Base-by-base conservation (phyloP, 1,140 invertebrate genomes). In the Drosophila subobscura region DNA sequence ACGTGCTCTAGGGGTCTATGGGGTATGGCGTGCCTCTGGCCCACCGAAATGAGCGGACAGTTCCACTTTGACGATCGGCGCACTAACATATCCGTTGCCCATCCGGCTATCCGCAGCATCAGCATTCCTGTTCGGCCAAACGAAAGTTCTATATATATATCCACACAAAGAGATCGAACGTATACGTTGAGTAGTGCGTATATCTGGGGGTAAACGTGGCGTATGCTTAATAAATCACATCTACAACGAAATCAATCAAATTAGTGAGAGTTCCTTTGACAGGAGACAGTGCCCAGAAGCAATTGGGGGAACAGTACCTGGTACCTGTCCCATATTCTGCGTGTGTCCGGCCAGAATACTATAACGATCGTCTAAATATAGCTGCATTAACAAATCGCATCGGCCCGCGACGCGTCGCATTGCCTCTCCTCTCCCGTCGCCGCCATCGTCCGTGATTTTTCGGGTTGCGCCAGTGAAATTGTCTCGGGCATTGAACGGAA, bases 31-130 rank as follows among this genome's bases (percentile, higher is more conserved):
- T 40, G 53, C 22, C 53, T 55, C 53, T 25, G 53, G 50, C 50
- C 50, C 29, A 52, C 16, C 37, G 29, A 52, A 40, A 37, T 61
- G 37, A 49, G 50, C 46, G 47, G 46, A 41, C 88, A 91, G 89
- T 91, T 79, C 70, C 72, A 86, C 72, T 78, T 80, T 71, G 89
- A 75, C 85, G 84, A 91, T 91, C 89, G 89, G 59, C 79, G 76
- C 77, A 81, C 79, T 72, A 79, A 90, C 89, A 90, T 89, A 85
- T 90, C 86, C 86, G 86, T 89, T 89, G 86, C 86, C 86, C 86
- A 84, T 59, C 80, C 58, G 75, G 51, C 65, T 54, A 70, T 41
- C 20, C 40, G 20, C 44, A 50, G 40, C 22, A 33, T 16, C n/a
- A 40, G 29, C 10, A 52, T 66, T 52, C 33, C 40, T 16, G 42